Conservation (phyloP, 2,797 vertebrate species). For the Lithobates sylvaticus region DNA sequence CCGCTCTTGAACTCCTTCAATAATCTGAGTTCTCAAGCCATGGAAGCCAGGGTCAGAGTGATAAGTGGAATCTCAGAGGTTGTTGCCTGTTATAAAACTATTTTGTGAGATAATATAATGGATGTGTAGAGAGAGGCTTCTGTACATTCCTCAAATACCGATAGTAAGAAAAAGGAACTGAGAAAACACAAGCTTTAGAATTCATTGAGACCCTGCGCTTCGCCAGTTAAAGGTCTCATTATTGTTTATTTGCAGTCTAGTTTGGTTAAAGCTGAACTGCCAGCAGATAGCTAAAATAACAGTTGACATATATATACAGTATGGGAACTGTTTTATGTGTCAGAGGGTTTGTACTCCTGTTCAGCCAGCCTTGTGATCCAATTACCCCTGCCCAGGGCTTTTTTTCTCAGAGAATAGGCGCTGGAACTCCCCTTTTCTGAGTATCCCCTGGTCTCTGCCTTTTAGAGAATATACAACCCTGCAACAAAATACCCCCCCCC, state of each 20-base stretch:
- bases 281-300: neutral
- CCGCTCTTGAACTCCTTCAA: neutral
- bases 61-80: slow-evolving; percentile 5
- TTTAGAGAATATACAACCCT: too few species aligned
- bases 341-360: neutral
- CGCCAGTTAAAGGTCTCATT: neutral
- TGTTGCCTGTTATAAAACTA: neutral
- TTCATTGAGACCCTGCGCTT: too few species aligned
- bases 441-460: too few species aligned
- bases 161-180: too few species aligned
- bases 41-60: slow-evolving; percentile 8
- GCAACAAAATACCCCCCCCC: too few species aligned
- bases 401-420: too few species aligned
- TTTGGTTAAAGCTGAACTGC: too few species aligned
- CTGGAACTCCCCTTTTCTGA: too few species aligned
- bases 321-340: neutral
- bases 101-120: neutral
- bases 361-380: neutral
- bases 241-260: neutral
- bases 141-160: neutral
- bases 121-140: neutral
- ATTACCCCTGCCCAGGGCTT: neutral
- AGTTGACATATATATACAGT: neutral
- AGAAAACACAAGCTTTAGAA: too few species aligned
- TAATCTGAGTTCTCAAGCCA: slow-evolving; percentile 35